Conservation (phyloP, 1,140 invertebrate genomes). For the Sogatella furcifera region DNA sequence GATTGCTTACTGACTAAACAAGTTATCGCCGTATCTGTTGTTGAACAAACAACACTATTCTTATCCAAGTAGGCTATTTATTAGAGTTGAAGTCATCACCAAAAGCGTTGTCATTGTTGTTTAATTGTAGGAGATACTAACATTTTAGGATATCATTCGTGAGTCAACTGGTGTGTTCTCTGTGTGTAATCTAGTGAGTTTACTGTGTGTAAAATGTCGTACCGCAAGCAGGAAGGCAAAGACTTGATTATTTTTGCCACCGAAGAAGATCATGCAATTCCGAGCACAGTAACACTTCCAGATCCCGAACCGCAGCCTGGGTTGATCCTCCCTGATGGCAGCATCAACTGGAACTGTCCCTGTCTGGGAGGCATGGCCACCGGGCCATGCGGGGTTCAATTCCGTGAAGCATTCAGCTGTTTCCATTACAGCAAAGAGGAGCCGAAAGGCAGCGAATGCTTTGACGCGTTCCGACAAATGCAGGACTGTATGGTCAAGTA, state of each 20-base stretch:
- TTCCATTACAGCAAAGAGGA: slow-evolving; percentile 72
- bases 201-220: slow-evolving; percentile 30
- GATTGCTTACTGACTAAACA: neutral
- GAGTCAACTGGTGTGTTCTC: neutral
- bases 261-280: slow-evolving; percentile 62
- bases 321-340: slow-evolving; percentile 72
- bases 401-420: slow-evolving; percentile 88
- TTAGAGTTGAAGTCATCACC: neutral
- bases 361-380: slow-evolving; percentile 92
- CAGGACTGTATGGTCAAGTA: slow-evolving; percentile 85
- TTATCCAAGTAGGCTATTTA: too few species aligned
- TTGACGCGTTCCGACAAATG: slow-evolving; percentile 82
- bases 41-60: too few species aligned
- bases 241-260: slow-evolving; percentile 76
- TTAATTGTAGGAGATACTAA: too few species aligned
- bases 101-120: neutral
- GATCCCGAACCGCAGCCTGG: slow-evolving; percentile 64
- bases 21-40: too few species aligned
- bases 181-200: neutral
- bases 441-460: slow-evolving; percentile 63
- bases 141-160: too few species aligned
- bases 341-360: slow-evolving; percentile 95
- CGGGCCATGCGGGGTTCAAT: slow-evolving; percentile 87
- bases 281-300: slow-evolving; percentile 59
- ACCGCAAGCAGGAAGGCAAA: slow-evolving; percentile 49